These are phyloP conservation scores for Catharus ustulatus DNA, from an alignment of 2,797 vertebrate species.

Conservation along the genomic window DNA sequence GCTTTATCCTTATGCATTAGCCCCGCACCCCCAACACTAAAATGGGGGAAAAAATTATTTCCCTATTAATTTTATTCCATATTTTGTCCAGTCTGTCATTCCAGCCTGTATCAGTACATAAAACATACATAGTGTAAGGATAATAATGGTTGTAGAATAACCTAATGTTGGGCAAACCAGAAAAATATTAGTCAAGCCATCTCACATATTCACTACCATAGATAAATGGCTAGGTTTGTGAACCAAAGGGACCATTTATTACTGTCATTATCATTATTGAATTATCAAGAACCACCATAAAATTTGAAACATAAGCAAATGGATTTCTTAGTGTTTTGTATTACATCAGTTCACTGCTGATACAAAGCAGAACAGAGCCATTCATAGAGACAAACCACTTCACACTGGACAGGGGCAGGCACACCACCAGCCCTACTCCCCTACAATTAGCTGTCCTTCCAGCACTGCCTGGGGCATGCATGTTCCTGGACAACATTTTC, in stretches of 20 bases:
- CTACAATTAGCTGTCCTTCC: background rate
- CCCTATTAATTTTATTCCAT: background rate
- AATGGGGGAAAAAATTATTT: background rate
- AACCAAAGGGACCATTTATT: background rate
- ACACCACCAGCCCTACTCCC: background rate
- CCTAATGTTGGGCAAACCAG: background rate
- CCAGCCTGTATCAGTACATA: background rate
- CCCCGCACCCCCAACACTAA: background rate
- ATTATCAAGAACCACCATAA: constrained; percentile 33
- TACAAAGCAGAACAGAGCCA: background rate
- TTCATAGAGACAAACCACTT: background rate
- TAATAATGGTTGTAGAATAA: background rate
- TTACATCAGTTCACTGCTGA: background rate
- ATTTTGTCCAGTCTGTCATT: background rate
- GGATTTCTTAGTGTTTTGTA: background rate
- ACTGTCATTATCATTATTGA: constrained; percentile 15
- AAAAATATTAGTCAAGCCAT: background rate
- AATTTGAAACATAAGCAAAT: constrained; percentile 20
- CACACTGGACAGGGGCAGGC: background rate
- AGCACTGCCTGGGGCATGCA: background rate
- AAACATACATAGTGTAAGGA: background rate
- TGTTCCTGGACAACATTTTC: background rate
- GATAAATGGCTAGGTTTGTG: background rate
- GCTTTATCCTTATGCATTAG: background rate
- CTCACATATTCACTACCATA: background rate